Evolutionary conservation across 1,140 invertebrate species (phyloP).

Genomic region (Bicyclus anynana): DNA sequence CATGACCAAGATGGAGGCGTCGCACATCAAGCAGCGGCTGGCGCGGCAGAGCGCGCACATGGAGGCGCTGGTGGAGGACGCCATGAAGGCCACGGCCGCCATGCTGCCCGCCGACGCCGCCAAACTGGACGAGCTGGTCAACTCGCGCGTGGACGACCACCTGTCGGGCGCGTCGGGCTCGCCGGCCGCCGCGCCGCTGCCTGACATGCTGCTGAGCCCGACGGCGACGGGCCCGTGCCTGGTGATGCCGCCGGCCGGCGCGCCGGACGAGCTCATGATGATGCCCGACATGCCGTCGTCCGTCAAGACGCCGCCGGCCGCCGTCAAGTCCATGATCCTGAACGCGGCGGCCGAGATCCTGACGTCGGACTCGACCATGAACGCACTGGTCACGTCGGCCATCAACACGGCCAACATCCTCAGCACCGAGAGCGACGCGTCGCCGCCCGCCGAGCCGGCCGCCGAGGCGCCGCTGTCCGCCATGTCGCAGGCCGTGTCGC

Average conservation of each 20-base stretch:
- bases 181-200: constrained; percentile 70
- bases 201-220: too few species aligned
- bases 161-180: constrained; percentile 61
- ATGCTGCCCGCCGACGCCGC: constrained; percentile 74
- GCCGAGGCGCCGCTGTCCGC: constrained; percentile 72
- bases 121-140: constrained; percentile 81
- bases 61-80: constrained; percentile 68
- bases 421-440: constrained; percentile 65
- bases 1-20: constrained; percentile 63
- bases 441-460: constrained; percentile 75
- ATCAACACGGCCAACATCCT: constrained; percentile 74
- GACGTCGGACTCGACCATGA: constrained; percentile 76
- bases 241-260: constrained; percentile 41
- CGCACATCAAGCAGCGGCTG: constrained; percentile 65
- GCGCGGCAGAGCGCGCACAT: constrained; percentile 74
- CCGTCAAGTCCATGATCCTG: constrained; percentile 82
- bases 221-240: too few species aligned
- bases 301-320: constrained; percentile 80
- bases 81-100: constrained; percentile 68
- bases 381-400: constrained; percentile 70
- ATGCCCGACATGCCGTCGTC: constrained; percentile 61
- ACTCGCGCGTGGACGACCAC: constrained; percentile 80
- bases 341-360: constrained; percentile 81
- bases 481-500: constrained; percentile 74
- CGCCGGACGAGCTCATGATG: constrained; percentile 65